phyloP scores from a whole-genome alignment of 2,113 vertebrate species.

The Poeciliopsis occidentalis region DNA sequence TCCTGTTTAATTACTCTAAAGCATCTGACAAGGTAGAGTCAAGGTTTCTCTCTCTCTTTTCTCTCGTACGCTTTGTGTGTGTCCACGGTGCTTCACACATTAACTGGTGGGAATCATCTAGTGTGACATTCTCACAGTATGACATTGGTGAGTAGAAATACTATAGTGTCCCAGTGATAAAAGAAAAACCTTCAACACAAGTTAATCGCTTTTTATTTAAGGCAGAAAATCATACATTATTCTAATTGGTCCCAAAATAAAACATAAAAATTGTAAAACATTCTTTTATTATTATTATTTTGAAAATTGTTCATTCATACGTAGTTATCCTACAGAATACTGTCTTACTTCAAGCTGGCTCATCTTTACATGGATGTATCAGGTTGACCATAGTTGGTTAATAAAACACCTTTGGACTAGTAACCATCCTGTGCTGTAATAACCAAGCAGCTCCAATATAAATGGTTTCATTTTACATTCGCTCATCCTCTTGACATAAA shows the following conservation, averaged over 20 bases:
- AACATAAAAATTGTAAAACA: no score
- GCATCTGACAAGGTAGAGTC: slow-evolving; percentile 25
- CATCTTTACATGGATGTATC: not conserved
- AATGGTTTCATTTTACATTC: not conserved
- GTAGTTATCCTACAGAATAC: not conserved
- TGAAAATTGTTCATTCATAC: not conserved
- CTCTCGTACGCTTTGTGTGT: not conserved
- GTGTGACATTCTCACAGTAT: slow-evolving; percentile 9
- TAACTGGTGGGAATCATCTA: not conserved
- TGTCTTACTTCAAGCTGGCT: not conserved
- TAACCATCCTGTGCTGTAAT: no score
- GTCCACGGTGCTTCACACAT: not conserved
- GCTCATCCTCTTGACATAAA: not conserved
- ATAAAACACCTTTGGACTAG: not conserved
- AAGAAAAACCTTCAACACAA: not conserved
- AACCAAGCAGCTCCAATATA: not conserved
- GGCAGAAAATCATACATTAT: not conserved
- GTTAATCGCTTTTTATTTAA: not conserved
- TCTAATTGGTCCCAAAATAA: no score
- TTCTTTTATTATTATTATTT: not conserved
- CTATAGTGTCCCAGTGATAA: not conserved
- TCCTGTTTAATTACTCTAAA: slow-evolving; percentile 64
- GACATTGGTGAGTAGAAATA: not conserved
- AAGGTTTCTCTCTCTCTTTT: slow-evolving; percentile 18
- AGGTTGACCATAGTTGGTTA: not conserved